Evolutionary conservation across 2,113 vertebrate genomes (phyloP), one percentile per base, ranked within the genome.

Genomic region (Micromys minutus): DNA sequence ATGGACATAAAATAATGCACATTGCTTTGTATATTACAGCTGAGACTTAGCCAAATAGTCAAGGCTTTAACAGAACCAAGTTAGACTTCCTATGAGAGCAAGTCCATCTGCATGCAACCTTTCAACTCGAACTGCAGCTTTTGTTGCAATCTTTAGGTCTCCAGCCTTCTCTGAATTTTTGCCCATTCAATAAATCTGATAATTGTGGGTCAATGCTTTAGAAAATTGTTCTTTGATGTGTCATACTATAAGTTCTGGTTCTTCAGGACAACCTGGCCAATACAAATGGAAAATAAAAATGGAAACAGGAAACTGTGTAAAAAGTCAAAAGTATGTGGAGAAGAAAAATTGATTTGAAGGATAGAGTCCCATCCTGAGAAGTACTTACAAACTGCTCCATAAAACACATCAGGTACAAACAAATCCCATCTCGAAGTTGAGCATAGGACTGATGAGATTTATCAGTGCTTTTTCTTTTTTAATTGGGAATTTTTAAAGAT

Each of bases 271-370:
- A 45, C 4, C 69, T 55, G 59, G 42, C n/a, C 80, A 94, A 87
- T 92, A 83, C 31, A 87, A 42, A 84, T 52, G 12, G 65, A 3
- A 47, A 79, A 15, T 52, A 67, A 77, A 87, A 93, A 61, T 15
- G 55, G 42, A 94, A 81, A 80, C 24, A 85, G 39, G 19, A 92
- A 97, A 71, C 76, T n/a, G 8, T 87, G 24, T 92, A 52, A 94
- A 31, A 15, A 75, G 71, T 39, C 34, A 94, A 92, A 95, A 74
- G 12, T 31, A 59, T 67, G 12, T 76, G 7, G 4, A n/a, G 89
- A 15, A 59, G 7, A 1, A 57, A 8, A 26, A 55, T 19, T 17
- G 45, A 86, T 89, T 34, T 74, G 24, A 7, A 89, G 4, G 26
- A 36, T 19, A 69, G 15, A 52, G 21, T 67, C 17, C 36, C n/a